phyloP scores from a whole-genome alignment of 1,140 invertebrate genomes.

The Papilio polytes region DNA sequence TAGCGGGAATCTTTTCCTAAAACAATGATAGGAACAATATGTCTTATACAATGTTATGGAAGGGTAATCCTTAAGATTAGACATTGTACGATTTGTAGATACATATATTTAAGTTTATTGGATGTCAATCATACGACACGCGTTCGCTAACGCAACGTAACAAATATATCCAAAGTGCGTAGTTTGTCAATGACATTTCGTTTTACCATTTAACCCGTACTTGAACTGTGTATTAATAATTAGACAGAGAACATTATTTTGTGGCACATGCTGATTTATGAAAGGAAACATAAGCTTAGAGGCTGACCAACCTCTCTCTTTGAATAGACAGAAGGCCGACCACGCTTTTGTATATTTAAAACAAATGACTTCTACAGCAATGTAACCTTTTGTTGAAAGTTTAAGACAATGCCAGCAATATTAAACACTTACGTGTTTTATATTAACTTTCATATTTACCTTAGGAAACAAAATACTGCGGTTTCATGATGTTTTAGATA shows the following conservation, averaged over 20 bases:
- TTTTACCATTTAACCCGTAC: neutral
- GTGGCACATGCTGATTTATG: constrained; percentile 11
- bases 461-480: neutral
- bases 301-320: constrained; percentile 25
- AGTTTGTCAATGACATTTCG: constrained; percentile 1
- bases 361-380: constrained; percentile 22
- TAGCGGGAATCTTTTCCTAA: too few relatives aligned
- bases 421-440: constrained; percentile 12
- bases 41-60: too few relatives aligned
- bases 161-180: neutral
- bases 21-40: too few relatives aligned
- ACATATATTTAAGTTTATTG: neutral
- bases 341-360: constrained; percentile 5
- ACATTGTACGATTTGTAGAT: neutral
- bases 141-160: neutral
- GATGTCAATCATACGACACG: neutral
- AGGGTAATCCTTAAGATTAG: too few relatives aligned
- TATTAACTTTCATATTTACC: neutral
- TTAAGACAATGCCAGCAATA: neutral
- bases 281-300: constrained; percentile 8
- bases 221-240: neutral
- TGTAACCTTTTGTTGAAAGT: constrained; percentile 13
- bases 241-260: neutral
- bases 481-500: neutral
- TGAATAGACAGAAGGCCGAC: constrained; percentile 24